Evolutionary conservation across 2,113 vertebrate species (phyloP).

Genomic region (Hippoglossus stenolepis): DNA sequence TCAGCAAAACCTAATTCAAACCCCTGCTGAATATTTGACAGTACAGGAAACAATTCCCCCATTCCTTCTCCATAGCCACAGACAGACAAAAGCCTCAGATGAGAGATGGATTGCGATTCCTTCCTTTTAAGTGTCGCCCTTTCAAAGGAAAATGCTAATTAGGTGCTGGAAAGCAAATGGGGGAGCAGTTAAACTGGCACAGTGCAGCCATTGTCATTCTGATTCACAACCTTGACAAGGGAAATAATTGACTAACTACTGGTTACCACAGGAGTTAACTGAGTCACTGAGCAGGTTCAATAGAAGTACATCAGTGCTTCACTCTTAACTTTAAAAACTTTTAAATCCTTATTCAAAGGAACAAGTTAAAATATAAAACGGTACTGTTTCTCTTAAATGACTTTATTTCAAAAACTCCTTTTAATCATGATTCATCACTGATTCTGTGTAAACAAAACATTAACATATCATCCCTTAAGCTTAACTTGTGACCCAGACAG

Average conservation of each 20-base stretch:
- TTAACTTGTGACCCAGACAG: background rate
- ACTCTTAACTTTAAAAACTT: background rate
- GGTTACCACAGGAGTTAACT: background rate
- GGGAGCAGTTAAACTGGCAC: slow-evolving; percentile 6
- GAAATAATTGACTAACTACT: slow-evolving; percentile 44
- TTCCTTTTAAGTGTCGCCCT: slow-evolving; percentile 41
- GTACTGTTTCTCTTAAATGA: background rate
- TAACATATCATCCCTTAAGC: background rate
- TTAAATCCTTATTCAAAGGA: too few relatives aligned
- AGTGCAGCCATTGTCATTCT: slow-evolving; percentile 19
- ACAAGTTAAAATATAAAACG: background rate
- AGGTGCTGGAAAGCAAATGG: slow-evolving; percentile 34
- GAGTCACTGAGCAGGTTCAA: slow-evolving; percentile 15
- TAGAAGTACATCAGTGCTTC: background rate
- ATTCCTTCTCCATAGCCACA: slow-evolving; percentile 24
- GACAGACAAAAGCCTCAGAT: slow-evolving; percentile 37
- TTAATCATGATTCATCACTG: background rate
- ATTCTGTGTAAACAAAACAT: background rate
- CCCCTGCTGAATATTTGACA: slow-evolving; percentile 43
- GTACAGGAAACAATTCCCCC: slow-evolving; percentile 34
- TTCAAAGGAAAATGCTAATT: slow-evolving; percentile 63
- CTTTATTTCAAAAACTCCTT: background rate
- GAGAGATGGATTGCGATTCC: slow-evolving; percentile 39
- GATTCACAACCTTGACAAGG: slow-evolving; percentile 35
- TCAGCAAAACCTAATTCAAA: slow-evolving; percentile 32